These are phyloP conservation scores for Bagarius yarrelli DNA, from an alignment of 2,113 vertebrate species.

Conservation along the genomic window DNA sequence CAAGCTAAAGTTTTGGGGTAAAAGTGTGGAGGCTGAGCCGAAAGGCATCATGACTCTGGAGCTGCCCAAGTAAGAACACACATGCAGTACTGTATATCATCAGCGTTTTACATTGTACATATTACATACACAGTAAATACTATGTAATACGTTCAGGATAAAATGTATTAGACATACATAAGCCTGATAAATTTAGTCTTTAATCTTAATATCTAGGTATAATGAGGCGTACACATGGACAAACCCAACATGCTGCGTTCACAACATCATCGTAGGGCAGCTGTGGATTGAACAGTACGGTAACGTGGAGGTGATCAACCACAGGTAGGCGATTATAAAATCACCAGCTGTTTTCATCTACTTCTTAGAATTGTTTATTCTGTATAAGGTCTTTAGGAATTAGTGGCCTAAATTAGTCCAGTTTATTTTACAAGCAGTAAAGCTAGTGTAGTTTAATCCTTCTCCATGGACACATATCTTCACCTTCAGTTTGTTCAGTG, in stretches of 20 bases:
- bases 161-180: not conserved
- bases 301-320: constrained; percentile 89
- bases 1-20: constrained; percentile 99
- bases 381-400: not conserved
- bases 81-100: not conserved
- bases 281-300: constrained; percentile 99
- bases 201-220: constrained; percentile 67
- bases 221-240: constrained; percentile 96
- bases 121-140: not conserved
- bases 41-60: constrained; percentile 96
- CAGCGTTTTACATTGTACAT: not conserved
- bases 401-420: not conserved
- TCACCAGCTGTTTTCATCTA: not conserved
- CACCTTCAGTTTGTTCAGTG: not conserved
- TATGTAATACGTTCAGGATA: not conserved
- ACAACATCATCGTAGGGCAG: constrained; percentile 98
- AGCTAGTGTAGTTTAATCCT: not conserved
- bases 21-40: constrained; percentile 96
- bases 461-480: not conserved
- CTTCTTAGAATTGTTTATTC: not conserved
- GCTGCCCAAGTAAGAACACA: constrained; percentile 84
- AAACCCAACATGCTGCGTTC: constrained; percentile 96
- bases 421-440: not conserved
- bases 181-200: not conserved
- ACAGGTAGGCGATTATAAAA: constrained; percentile 73